Base-by-base conservation (phyloP, 2,113 vertebrate genomes). In the Narcine bancroftii region DNA sequence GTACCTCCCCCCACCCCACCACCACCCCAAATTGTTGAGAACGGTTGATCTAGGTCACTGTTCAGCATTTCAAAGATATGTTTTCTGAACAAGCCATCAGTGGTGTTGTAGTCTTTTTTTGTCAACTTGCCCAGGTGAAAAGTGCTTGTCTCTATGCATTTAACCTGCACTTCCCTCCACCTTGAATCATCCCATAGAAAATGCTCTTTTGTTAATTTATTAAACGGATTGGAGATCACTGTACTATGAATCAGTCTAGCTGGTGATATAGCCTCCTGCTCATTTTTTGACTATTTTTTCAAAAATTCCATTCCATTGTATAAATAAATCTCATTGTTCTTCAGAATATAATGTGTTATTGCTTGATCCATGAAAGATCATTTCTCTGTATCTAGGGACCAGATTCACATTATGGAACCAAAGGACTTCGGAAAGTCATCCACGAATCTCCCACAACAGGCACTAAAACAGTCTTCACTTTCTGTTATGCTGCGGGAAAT, bases 341-440 rank as follows among this genome's bases (percentile, higher is more conserved):
- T 6, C n/a, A 81, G 4, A 15, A 15, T 33, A 56, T n/a, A n/a
- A 45, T 85, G 17, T 60, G 1, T 75, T 75, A n/a, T 60, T 81
- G 1, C 26, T 10, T 29, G 2, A 81, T 53, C 11, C 15, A n/a
- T 36, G 19, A n/a, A 87, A 87, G 13, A 36, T 85, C 26, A 6
- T 79, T 42, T 79, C 9, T 75, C 9, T 50, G 6, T 89, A 79
- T 66, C 93, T 50, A 97, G 98, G 98, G 98, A 93, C 98, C 98
- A 2, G 98, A 99, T 95, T 99, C 98, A 63, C 98, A 99, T 94
- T 99, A 99, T 0, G 98, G 98, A 94, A 99, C 98, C 93, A 99
- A 99, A 95, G 98, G 98, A 93, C 97, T 99, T 94, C 96, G 98
- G 92, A 99, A 99, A 95, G 98, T 99, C 92, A 99, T 98, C 3